Evolutionary conservation across 2,797 vertebrate species (phyloP), one percentile per base, ranked within the genome.

Genomic region (Capromys pilorides): DNA sequence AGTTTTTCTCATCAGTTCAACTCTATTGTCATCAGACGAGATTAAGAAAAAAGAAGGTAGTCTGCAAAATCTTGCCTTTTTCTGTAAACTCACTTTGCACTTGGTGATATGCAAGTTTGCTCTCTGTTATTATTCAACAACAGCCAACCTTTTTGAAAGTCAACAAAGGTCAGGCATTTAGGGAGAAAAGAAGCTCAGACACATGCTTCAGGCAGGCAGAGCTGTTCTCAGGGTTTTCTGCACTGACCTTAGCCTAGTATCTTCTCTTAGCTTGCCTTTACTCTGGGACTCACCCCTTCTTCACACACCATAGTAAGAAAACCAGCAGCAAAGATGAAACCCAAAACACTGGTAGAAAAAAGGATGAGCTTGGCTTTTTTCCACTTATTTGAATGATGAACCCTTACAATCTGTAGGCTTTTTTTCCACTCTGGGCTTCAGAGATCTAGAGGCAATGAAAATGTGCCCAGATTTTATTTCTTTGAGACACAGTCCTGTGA

Each of bases 401-500:
- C 85, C 66, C 90, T 90, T 86, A 71, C 67, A 96, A 95, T 95
- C 83, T 75, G 64, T 83, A 93, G 64, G 36, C 94, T 96, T 95
- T 88, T 88, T 96, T 97, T 90, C 94, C 91, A 19, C 84, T 95
- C 95, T 88, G 87, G 90, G 54, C 73, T 95, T 97, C 39, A 69
- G 89, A 83, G 49, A 57, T 83, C 86, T 96, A 22, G 80, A 94
- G 95, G 86, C 81, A 97, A 95, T 77, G 77, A 94, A 78, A 95
- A 88, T 94, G 51, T 86, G 94, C 81, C 95, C 18, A 78, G 79
- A 93, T 93, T 97, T 97, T 93, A 78, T 96, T 96, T 95, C 86
- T 97, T 97, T 97, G 95, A 61, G 96, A 97, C 87, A 94, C 95
- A 94, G 61, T 31, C 22, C 93, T 96, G 88, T 90, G 96, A 97